Evolutionary conservation across 2,888 invertebrate genomes (phyloP), one percentile per base, ranked within the genome.

Genomic region (Zonitis immaculata): DNA sequence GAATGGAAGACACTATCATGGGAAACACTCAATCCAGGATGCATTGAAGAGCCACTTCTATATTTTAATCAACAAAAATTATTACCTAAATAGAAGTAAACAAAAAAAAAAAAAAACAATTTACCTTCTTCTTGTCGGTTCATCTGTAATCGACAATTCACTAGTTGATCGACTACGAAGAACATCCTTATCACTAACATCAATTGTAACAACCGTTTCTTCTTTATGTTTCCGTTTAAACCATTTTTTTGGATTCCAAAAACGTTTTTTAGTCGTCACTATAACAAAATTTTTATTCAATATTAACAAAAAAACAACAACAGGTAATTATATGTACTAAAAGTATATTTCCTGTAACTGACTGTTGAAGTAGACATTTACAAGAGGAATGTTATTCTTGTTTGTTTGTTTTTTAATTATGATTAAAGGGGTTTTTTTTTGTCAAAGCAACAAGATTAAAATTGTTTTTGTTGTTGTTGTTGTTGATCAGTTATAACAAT

Each of bases 1-100:
- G 89, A 90, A 49, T 91, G 89, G 79, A 94, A 94, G 67, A 94
- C 89, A 61, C 92, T 92, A 80, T 94, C 93, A 77, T 93, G 92
- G 18, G 92, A 92, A 67, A 93, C 89, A 57, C 92, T 92, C 65
- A 92, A 80, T 46, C 79, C 79, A 35, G 78, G 74, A 56, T 75
- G 73, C 73, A 76, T 74, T 27, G 73, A 71, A 18, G 72, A 35
- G 16, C 42, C 65, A 61, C 43, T 35, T 4, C 35, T 35, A 35
- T 42, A 16, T 27, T 14, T 12, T 28, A 43, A 30, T n/a, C n/a
- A n/a, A n/a, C n/a, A n/a, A n/a, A n/a, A n/a, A n/a, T n/a, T n/a
- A n/a, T n/a, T n/a, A n/a, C n/a, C n/a, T n/a, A n/a, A n/a, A n/a
- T n/a, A n/a, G n/a, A n/a, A n/a, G n/a, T n/a, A n/a, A n/a, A n/a